These are phyloP conservation scores for Varanus komodoensis DNA, from an alignment of 2,113 vertebrate species.

Conservation along the genomic window DNA sequence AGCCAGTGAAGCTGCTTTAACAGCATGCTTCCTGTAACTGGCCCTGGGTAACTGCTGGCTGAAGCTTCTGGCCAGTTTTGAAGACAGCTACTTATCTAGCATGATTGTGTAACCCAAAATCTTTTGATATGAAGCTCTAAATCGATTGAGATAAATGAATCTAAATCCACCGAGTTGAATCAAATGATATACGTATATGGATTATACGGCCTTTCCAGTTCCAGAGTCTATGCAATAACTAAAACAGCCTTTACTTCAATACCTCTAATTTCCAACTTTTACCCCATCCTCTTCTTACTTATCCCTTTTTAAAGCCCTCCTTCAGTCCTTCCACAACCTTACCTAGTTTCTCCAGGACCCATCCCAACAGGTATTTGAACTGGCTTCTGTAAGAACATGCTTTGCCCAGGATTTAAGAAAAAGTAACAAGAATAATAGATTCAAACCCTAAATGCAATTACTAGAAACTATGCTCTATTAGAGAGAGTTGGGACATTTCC, in stretches of 20 bases:
- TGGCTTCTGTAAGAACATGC: not conserved
- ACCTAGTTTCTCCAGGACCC: not conserved
- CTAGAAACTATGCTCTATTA: not conserved
- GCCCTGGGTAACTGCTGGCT: too few species aligned
- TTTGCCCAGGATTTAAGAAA: not conserved
- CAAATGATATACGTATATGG: too few species aligned
- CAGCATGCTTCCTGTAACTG: too few species aligned
- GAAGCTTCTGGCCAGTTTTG: too few species aligned
- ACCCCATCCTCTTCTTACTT: not conserved
- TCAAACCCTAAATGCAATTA: not conserved
- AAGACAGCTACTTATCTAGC: too few species aligned
- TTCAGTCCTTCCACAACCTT: not conserved
- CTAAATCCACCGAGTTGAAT: too few species aligned
- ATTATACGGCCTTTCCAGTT: not conserved
- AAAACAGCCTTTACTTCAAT: not conserved
- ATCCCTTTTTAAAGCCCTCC: not conserved
- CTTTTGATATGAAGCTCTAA: too few species aligned
- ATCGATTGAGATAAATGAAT: too few species aligned
- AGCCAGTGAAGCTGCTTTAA: too few species aligned
- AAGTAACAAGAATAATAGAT: not conserved
- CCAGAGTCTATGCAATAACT: not conserved
- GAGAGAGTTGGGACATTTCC: not conserved
- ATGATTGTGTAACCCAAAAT: too few species aligned
- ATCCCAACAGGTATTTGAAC: not conserved
- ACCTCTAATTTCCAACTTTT: not conserved